phyloP scores from a whole-genome alignment of 2,888 invertebrate species.

The Caenorhabditis japonica region DNA sequence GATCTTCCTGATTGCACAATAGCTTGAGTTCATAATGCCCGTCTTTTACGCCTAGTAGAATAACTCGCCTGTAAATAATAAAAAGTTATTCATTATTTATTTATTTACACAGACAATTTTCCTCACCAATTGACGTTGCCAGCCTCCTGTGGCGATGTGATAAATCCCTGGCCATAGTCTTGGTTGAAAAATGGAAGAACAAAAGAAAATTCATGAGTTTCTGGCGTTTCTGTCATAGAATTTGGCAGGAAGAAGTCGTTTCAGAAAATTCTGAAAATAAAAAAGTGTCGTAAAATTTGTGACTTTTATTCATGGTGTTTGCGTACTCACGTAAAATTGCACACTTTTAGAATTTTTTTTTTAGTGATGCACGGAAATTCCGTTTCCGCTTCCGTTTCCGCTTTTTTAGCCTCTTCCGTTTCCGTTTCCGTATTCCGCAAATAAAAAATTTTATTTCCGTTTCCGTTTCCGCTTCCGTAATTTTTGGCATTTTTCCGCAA shows the following conservation, averaged over 20 bases:
- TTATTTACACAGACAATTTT: not conserved
- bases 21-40: constrained; percentile 1
- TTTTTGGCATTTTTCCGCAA: no score
- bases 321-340: no score
- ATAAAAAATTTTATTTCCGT: no score
- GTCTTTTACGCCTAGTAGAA: constrained; percentile 5
- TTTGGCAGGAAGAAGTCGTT: no score
- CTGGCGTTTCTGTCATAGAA: not conserved
- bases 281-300: no score
- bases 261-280: not conserved
- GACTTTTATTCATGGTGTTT: no score
- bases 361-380: no score
- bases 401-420: no score
- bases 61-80: constrained; percentile 14
- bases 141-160: constrained; percentile 5
- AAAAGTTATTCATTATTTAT: not conserved
- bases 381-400: no score
- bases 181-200: constrained; percentile 5
- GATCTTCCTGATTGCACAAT: constrained; percentile 33
- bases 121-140: constrained; percentile 32
- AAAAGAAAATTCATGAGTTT: constrained; percentile 2
- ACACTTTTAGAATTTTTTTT: no score
- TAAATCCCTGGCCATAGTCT: constrained; percentile 10
- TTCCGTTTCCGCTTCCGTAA: no score
- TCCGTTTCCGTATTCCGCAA: no score